Conservation (phyloP, 92 coral and sea anemone genomes). For the Desmophyllum pertusum region DNA sequence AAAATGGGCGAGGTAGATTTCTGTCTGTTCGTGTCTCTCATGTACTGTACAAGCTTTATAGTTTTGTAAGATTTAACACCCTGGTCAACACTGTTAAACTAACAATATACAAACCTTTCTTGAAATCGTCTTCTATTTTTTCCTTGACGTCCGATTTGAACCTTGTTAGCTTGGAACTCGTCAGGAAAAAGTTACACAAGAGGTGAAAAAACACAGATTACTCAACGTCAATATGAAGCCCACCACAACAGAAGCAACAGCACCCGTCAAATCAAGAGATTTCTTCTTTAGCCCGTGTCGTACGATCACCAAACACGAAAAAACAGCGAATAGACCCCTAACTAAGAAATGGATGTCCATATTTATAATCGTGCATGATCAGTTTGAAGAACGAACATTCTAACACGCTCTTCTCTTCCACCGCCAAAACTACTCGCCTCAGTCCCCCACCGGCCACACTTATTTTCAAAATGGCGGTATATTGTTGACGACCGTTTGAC, state of each 20-base stretch:
- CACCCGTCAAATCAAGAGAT: constrained; percentile 85
- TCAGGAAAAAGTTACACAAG: constrained; percentile 77
- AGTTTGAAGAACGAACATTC: background rate
- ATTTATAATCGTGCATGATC: background rate
- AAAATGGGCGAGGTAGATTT: too few relatives aligned
- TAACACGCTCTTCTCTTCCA: background rate
- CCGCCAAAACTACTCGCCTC: constrained; percentile 4
- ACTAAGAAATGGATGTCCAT: constrained; percentile 51
- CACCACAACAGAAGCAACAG: constrained; percentile 83
- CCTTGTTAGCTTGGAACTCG: constrained; percentile 89
- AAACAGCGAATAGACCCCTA: constrained; percentile 72
- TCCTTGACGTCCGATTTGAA: constrained; percentile 86
- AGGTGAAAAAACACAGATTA: constrained; percentile 89
- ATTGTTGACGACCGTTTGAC: background rate
- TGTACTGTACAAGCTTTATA: too few relatives aligned
- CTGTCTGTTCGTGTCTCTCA: too few relatives aligned
- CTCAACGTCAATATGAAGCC: constrained; percentile 87
- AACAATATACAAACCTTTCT: constrained; percentile 76
- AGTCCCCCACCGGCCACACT: constrained; percentile 17
- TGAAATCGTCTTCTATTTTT: constrained; percentile 91
- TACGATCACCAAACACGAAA: constrained; percentile 66
- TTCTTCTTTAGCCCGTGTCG: constrained; percentile 78
- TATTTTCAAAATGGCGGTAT: constrained; percentile 45
- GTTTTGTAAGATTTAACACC: background rate
- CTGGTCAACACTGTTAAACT: background rate